These are phyloP conservation scores for Scrobipalpa costella DNA, from an alignment of 2,888 invertebrate species.

Conservation along the genomic window DNA sequence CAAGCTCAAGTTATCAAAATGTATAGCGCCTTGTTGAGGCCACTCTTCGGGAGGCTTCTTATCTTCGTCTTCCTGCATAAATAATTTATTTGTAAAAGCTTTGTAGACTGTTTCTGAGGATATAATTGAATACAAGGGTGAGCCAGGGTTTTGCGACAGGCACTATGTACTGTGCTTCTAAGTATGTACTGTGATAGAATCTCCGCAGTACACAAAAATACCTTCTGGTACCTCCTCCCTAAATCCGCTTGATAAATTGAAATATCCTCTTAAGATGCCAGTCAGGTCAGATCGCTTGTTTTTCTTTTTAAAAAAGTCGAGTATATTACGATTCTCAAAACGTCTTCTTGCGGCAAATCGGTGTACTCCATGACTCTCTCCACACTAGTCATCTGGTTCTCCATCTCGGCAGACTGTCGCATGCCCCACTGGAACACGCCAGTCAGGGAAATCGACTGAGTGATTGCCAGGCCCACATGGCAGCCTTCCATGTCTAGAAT, in stretches of 20 bases:
- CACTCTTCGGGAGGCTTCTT: slow-evolving; percentile 69
- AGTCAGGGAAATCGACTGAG: slow-evolving; percentile 83
- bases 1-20: slow-evolving; percentile 73
- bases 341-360: slow-evolving; percentile 76
- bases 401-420: slow-evolving; percentile 92
- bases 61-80: slow-evolving; percentile 31
- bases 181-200: no score
- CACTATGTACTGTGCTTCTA: no score
- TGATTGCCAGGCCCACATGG: slow-evolving; percentile 83
- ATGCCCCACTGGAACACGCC: slow-evolving; percentile 89
- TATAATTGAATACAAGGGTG: no score
- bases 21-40: slow-evolving; percentile 77
- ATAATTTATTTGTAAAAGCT: neutral
- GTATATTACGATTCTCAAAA: slow-evolving; percentile 58
- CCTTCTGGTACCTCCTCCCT: no score
- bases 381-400: slow-evolving; percentile 90
- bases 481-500: slow-evolving; percentile 77
- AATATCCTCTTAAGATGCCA: no score
- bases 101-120: no score
- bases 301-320: neutral
- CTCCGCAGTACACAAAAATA: no score
- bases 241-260: no score
- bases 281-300: no score
- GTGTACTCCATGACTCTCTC: slow-evolving; percentile 89
- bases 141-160: no score